These are phyloP conservation scores for Rotaria sp. DNA, from an alignment of 2,888 invertebrate genomes.

Conservation along the genomic window DNA sequence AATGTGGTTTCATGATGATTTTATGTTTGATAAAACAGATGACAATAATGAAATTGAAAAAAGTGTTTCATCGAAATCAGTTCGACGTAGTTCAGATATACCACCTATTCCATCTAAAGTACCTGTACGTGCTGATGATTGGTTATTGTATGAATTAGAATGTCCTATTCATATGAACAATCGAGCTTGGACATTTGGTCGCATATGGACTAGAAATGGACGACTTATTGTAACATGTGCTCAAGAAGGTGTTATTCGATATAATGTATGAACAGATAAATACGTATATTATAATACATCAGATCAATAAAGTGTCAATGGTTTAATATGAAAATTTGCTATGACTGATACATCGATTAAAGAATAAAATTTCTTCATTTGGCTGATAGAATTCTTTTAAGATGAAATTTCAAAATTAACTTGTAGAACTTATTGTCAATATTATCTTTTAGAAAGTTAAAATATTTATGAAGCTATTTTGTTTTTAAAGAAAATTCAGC, in stretches of 20 bases:
- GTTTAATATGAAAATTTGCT: too few species aligned
- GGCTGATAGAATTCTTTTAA: too few species aligned
- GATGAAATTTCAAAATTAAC: too few species aligned
- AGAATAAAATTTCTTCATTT: too few species aligned
- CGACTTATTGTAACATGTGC: background rate
- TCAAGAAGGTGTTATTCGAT: constrained; percentile 2
- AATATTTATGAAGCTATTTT: too few species aligned
- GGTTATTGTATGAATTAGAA: constrained; percentile 3
- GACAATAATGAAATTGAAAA: background rate
- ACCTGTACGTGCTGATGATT: background rate
- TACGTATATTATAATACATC: too few species aligned
- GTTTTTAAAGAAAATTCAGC: too few species aligned
- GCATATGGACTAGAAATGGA: background rate
- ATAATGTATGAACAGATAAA: background rate
- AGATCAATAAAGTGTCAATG: too few species aligned
- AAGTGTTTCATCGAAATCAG: background rate
- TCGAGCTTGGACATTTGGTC: background rate
- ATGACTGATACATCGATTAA: too few species aligned
- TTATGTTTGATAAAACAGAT: background rate
- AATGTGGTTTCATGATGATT: constrained; percentile 5
- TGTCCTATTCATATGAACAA: background rate
- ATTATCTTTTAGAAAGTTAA: too few species aligned
- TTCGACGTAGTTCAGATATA: background rate
- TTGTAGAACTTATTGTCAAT: too few species aligned
- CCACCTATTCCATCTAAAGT: background rate